Evolutionary conservation across 2,113 vertebrate genomes (phyloP), one percentile per base, ranked within the genome.

Genomic region (Origma solitaria): DNA sequence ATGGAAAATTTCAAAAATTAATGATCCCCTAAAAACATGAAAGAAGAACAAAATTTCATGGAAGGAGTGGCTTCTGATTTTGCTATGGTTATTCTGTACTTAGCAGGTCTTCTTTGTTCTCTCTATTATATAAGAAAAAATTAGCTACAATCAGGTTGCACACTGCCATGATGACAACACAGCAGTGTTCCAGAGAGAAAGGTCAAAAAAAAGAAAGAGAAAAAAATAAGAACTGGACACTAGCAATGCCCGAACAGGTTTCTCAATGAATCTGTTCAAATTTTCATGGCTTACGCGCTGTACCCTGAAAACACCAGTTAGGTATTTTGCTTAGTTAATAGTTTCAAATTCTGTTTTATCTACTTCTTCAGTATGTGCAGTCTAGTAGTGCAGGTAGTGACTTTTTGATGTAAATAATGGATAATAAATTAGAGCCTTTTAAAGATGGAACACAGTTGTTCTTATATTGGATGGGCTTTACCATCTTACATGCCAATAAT

Each of bases 1-100:
- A 88, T 76, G 20, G 18, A 88, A 88, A 84, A 42, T 73, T 70
- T 86, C 9, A 95, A 91, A 93, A 92, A 77, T 76, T 88, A 90
- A 90, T 88, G 23, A 95, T 35, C 38, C 18, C 17, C 35, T 83
- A 37, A 65, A 91, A 81, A 61, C 21, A 27, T 64, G 19, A 27
- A 53, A 22, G 33, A 90, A 92, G 24, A 94, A 80, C 22, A 68
- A 9, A 69, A 80, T 83, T 57, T 83, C 6, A 31, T 11, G 3
- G 50, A 85, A 70, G 22, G 11, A 73, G 8, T 66, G 42, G 15
- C 33, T 94, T 91, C 45, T 86, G 45, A 4, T 61, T 91, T 69
- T 72, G 31, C 45, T 61, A 1, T 37, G 15, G 13, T 79, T n/a
- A 33, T 69, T 35, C 12, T 53, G 21, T 73, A 77, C 19, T 79